These are phyloP conservation scores for Hypotaenidia philippensis DNA, from an alignment of 2,797 vertebrate genomes.

Conservation along the genomic window DNA sequence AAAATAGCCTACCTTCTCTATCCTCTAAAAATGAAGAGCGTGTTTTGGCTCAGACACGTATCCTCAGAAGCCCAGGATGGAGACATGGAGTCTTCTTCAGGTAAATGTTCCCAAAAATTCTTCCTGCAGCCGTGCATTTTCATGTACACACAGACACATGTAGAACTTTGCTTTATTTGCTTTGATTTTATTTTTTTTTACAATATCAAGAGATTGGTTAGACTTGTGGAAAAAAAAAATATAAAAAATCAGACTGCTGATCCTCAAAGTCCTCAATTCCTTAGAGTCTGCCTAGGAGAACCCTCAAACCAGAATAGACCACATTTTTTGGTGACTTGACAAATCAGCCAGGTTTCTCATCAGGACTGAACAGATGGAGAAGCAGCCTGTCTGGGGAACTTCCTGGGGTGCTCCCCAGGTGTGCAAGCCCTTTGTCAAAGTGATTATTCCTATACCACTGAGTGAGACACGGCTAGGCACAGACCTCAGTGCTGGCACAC, in stretches of 20 bases:
- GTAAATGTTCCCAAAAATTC: not conserved
- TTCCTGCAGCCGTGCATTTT: accelerated
- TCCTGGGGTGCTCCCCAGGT: not conserved
- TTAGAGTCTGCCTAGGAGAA: not conserved
- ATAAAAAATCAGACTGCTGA: not conserved
- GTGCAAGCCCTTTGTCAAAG: not conserved
- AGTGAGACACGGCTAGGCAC: accelerated
- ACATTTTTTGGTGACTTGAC: not conserved
- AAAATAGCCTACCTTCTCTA: not conserved
- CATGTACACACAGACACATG: accelerated
- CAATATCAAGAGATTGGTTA: not conserved
- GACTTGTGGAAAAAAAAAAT: not conserved
- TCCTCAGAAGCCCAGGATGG: not conserved
- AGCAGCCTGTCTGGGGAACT: not conserved
- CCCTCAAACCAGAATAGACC: not conserved
- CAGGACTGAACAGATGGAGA: constrained; percentile 1
- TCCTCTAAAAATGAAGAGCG: not conserved
- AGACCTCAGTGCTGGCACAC: not conserved
- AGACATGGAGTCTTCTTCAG: not conserved
- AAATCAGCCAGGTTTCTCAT: not conserved
- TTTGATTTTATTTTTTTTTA: not conserved
- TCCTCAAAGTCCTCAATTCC: not conserved
- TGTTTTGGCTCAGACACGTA: not conserved
- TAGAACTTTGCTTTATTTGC: not conserved
- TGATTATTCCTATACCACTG: not conserved